These are phyloP conservation scores for Peromyscus eremicus DNA, from an alignment of 2,797 vertebrate species.

Conservation along the genomic window DNA sequence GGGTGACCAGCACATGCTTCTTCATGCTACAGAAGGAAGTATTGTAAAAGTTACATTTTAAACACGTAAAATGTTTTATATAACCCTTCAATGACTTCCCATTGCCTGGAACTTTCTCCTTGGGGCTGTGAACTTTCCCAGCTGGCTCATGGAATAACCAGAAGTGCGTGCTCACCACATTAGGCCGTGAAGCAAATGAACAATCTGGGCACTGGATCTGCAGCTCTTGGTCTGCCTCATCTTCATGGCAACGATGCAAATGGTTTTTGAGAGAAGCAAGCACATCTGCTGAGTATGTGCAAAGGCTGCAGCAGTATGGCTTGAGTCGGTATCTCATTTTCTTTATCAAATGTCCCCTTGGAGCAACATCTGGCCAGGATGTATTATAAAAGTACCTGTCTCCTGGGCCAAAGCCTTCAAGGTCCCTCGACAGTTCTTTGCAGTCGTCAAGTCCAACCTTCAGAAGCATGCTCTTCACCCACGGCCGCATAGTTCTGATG, in stretches of 20 bases:
- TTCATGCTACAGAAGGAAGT: constrained; percentile 95
- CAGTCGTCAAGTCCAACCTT: background rate
- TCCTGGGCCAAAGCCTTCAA: background rate
- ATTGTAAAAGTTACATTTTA: constrained; percentile 93
- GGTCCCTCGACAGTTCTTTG: too few relatives aligned
- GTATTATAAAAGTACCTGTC: background rate
- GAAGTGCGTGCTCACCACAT: constrained; percentile 93
- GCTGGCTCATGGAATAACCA: constrained; percentile 92
- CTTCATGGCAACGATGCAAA: constrained; percentile 93
- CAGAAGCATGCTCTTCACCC: background rate
- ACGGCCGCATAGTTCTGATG: background rate
- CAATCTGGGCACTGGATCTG: constrained; percentile 94
- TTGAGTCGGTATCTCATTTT: constrained; percentile 92
- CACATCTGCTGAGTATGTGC: constrained; percentile 94
- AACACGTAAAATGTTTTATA: constrained; percentile 92
- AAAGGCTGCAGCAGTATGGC: constrained; percentile 95
- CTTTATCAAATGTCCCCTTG: background rate
- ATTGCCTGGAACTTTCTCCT: constrained; percentile 86
- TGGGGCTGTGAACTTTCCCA: constrained; percentile 84
- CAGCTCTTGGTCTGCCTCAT: constrained; percentile 92
- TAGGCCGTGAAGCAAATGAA: constrained; percentile 92
- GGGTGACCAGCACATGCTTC: constrained; percentile 96
- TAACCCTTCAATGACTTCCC: constrained; percentile 85
- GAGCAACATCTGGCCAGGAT: background rate
- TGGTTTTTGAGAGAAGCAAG: constrained; percentile 94